Percentiles rank a stretch among this genome's conserved stretches.
These are phyloP conservation scores for Mellilla xanthometata DNA, from an alignment of 2,888 invertebrate species.

Conservation along the genomic window DNA sequence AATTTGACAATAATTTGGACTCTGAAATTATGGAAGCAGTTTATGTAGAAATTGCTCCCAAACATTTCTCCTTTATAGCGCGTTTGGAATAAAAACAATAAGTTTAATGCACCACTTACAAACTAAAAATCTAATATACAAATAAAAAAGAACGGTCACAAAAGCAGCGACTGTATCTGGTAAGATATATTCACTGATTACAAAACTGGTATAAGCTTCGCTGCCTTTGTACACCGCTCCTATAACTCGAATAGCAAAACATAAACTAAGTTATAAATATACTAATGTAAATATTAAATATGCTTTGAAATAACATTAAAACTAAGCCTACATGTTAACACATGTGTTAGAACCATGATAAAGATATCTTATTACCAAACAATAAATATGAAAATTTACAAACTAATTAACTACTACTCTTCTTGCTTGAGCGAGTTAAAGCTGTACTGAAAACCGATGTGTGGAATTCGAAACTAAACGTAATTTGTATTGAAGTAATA, in stretches of 20 bases:
- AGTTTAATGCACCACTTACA: conserved; percentile 68
- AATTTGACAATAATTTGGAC: too few species aligned
- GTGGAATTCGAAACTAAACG: conserved; percentile 15
- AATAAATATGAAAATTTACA: conserved; percentile 62
- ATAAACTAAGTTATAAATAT: conserved; percentile 67
- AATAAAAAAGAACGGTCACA: conserved; percentile 14
- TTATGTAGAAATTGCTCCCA: too few species aligned
- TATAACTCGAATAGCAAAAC: conserved; percentile 59
- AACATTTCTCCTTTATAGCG: conserved; percentile 29
- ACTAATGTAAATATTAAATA: conserved; percentile 70
- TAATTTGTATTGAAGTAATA: conserved; percentile 19
- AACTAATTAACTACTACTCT: conserved; percentile 43
- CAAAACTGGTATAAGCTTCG: conserved; percentile 5
- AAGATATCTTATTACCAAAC: conserved; percentile 34
- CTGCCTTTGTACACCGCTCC: conserved; percentile 38
- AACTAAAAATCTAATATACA: conserved; percentile 36
- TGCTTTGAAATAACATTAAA: conserved; percentile 59
- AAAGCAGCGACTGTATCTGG: conserved; percentile 7
- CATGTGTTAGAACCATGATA: conserved; percentile 52
- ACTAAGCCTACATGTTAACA: conserved; percentile 51
- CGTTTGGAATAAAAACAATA: conserved; percentile 52
- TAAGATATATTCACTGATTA: conserved; percentile 2
- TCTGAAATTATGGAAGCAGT: too few species aligned
- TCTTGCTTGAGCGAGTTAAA: conserved; percentile 59
- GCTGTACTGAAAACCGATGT: conserved; percentile 47